Evolutionary conservation across 2,113 vertebrate species (phyloP), one percentile per base, ranked within the genome.

Genomic region (Ovis canadensis): DNA sequence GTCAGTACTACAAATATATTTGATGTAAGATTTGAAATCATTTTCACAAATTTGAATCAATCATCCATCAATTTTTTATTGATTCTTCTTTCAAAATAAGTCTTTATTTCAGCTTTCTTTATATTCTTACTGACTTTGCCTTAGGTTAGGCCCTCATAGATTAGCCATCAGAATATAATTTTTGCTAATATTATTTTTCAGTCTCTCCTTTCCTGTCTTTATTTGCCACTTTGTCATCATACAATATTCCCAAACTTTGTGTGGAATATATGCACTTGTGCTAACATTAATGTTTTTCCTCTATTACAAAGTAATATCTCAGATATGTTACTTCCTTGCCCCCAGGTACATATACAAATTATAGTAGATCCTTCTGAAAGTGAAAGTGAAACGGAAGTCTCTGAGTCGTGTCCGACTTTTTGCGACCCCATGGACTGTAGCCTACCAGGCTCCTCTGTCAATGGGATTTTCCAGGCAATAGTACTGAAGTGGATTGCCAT

Each of bases 41-140:
- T 3, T 27, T 93, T 88, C 17, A 85, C 25, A 48, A 91, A 27
- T 7, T 40, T 57, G 14, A 82, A 54, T 97, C 40, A 48, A 74
- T 82, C 36, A 88, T 14, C 36, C 5, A 64, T 48, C 15, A 55
- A 74, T 15, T 74, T 91, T 86, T 91, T 87, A 78, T 82, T 67
- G 40, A 91, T 86, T 88, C 12, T 19, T 89, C 6, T 89, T 97
- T 97, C 43, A 95, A 96, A 96, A 89, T 89, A 86, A 43, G 43
- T 40, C 29, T 94, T 94, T 82, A 54, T 92, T 85, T 81, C 54
- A 31, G 33, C 19, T 86, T 43, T 86, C 2, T 85, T 80, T 62
- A 13, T 78, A n/a, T 52, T 91, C 27, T 82, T 82, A 88, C 15
- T 88, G 23, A 59, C 14, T 74, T 91, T 16, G 29, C 2, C 64